Evolutionary conservation across 2,888 invertebrate species (phyloP).

Genomic region (Ormyrus thymus): DNA sequence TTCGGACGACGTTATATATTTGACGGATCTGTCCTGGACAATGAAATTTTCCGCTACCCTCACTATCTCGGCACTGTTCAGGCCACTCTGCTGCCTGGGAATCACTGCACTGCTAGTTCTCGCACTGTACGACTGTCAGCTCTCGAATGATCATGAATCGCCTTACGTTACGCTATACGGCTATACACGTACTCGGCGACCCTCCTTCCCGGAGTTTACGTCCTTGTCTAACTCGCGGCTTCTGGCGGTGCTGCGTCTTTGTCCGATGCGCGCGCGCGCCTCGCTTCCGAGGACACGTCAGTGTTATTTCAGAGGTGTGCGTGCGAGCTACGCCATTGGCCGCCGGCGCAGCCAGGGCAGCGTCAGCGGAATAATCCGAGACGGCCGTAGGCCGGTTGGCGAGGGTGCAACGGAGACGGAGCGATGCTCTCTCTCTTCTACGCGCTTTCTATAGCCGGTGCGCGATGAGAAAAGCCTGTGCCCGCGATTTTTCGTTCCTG

Average conservation of each 20-base stretch:
- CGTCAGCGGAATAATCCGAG: slow-evolving; percentile 3
- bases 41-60: not conserved
- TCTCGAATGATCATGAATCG: slow-evolving; percentile 68
- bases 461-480: not conserved
- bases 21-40: slow-evolving; percentile 33
- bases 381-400: too few relatives aligned
- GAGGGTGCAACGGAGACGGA: too few relatives aligned
- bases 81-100: not conserved
- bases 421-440: too few relatives aligned
- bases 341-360: not conserved
- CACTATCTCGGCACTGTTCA: too few relatives aligned
- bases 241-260: not conserved
- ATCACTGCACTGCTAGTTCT: not conserved
- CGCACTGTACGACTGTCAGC: slow-evolving; percentile 12
- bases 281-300: slow-evolving; percentile 72
- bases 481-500: not conserved
- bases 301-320: slow-evolving; percentile 68
- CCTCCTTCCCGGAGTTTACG: too few relatives aligned
- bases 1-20: slow-evolving; percentile 41
- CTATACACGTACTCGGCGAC: not conserved
- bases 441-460: too few relatives aligned
- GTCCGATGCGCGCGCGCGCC: slow-evolving; percentile 33
- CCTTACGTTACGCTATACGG: slow-evolving; percentile 54
- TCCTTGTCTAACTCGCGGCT: too few relatives aligned
- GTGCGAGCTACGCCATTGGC: slow-evolving; percentile 46